Evolutionary conservation across 92 coral and sea anemone species (phyloP).

Genomic region (Palythoa grandis): DNA sequence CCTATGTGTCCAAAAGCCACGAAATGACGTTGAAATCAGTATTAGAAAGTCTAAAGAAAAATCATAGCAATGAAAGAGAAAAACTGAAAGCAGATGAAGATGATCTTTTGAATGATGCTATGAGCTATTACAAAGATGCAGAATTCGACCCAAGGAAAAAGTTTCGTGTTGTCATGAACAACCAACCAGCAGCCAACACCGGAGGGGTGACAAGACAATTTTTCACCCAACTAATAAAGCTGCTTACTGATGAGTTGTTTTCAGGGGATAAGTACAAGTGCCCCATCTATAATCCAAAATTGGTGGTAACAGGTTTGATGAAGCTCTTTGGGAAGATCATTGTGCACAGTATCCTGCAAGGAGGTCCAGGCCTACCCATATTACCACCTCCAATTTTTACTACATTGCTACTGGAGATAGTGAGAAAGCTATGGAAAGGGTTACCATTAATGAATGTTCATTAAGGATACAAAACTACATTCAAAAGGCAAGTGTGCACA

Average conservation of each 20-base stretch:
- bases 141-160: conserved; percentile 58
- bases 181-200: conserved; percentile 61
- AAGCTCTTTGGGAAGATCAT: conserved; percentile 48
- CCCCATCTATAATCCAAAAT: conserved; percentile 45
- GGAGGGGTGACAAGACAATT: conserved; percentile 65
- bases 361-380: conserved; percentile 61
- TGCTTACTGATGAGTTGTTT: conserved; percentile 39
- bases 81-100: conserved; percentile 60
- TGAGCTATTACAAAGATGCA: conserved; percentile 58
- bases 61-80: conserved; percentile 49
- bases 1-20: neutral
- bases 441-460: conserved; percentile 49
- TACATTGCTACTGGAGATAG: conserved; percentile 68
- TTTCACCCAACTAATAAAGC: conserved; percentile 18
- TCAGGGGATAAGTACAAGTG: conserved; percentile 42
- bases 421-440: conserved; percentile 43
- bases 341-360: conserved; percentile 62
- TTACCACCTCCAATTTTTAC: conserved; percentile 62
- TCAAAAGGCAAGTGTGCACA: neutral
- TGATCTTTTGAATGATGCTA: conserved; percentile 67
- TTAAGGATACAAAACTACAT: conserved; percentile 33
- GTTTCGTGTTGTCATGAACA: conserved; percentile 30
- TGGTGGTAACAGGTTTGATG: conserved; percentile 57
- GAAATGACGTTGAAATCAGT: conserved; percentile 30
- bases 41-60: conserved; percentile 32